phyloP scores from a whole-genome alignment of 2,888 invertebrate species.

The Rhaphigaster nebulosa region DNA sequence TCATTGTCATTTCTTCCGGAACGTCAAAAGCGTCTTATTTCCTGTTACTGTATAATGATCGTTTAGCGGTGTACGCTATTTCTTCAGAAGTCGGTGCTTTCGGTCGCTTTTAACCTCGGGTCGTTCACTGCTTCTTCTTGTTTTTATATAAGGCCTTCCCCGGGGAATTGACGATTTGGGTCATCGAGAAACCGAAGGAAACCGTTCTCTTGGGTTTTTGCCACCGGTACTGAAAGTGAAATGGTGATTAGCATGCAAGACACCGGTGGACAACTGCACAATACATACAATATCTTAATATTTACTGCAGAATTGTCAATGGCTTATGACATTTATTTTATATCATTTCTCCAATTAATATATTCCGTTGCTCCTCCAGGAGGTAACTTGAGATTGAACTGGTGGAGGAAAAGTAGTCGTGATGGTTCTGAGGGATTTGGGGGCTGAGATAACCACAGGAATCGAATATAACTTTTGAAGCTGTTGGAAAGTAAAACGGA shows the following conservation, averaged over 20 bases:
- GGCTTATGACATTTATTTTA: neutral
- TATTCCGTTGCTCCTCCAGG: neutral
- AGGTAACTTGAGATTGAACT: too few species aligned
- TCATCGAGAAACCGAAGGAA: neutral
- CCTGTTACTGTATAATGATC: neutral
- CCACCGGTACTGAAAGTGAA: neutral
- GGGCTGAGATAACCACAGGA: too few species aligned
- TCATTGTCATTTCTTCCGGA: conserved; percentile 3
- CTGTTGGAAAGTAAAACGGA: too few species aligned
- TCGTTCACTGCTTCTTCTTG: neutral
- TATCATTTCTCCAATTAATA: neutral
- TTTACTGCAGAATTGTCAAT: neutral
- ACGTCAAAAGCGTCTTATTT: neutral
- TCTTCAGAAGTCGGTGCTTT: neutral
- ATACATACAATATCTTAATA: neutral
- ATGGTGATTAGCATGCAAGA: neutral
- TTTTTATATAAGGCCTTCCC: neutral
- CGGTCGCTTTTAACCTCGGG: neutral
- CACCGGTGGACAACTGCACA: neutral
- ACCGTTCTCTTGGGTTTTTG: neutral
- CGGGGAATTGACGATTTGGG: neutral
- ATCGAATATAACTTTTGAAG: too few species aligned
- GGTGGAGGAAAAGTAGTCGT: too few species aligned
- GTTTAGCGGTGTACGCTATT: neutral
- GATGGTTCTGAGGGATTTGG: too few species aligned